Evolutionary conservation across 2,888 invertebrate species (phyloP), one percentile per base, ranked within the genome.

Genomic region (Ormia ochracea): DNA sequence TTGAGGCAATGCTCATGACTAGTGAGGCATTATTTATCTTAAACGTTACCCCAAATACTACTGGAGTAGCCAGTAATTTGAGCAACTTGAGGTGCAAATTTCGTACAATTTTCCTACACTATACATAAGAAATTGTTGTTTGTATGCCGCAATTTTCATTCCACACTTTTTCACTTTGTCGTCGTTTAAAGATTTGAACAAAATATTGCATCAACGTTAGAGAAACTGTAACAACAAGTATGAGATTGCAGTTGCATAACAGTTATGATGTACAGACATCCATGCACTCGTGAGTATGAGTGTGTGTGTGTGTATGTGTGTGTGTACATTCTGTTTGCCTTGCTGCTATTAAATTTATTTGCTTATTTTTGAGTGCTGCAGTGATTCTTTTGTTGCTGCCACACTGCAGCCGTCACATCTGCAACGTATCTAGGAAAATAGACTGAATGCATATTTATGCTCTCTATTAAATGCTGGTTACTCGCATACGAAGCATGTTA

Each of bases 371-470:
- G 43, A 45, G n/a, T 12, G 12, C 12, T 33, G 41, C 58, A 9
- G 21, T 63, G 56, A 45, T 73, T 56, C 45, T 56, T 45, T 45
- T 6, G 33, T 33, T 21, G 31, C 28, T 26, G 63, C 48, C 59
- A 28, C 26, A n/a, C 36, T 56, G 38, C 19, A 45, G 54, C 54
- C 54, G 41, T 21, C n/a, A 31, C 23, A 41, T 33, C 23, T 63
- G 5, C 17, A 14, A 41, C 14, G 17, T 28, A 61, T n/a, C 36
- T 61, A 21, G 43, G 38, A 21, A 45, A 58, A 9, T 69, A 63
- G 61, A 48, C 76, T 63, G 43, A 65, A 74, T 74, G 48, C 56
- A 56, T 65, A 65, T 74, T 74, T 56, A 65, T 56, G n/a, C 38
- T n/a, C n/a, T 21, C 45, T 4, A 74, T 72, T 69, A 65, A 65